Conservation (phyloP, 2,797 vertebrate genomes). For the Valencia hispanica region DNA sequence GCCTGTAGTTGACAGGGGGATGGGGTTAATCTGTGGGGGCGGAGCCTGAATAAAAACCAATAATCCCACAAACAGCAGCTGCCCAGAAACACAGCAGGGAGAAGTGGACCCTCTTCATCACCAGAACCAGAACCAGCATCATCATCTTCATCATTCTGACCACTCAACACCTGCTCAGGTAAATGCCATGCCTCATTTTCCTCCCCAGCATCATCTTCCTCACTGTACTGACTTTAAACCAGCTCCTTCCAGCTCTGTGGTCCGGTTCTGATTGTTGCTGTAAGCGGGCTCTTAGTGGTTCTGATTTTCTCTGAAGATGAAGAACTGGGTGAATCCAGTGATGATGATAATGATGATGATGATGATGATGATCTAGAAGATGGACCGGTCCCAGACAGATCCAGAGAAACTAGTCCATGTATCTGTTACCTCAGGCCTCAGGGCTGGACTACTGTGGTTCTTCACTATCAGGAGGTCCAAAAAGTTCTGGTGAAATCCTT, state of each 20-base stretch:
- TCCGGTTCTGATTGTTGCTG: background rate
- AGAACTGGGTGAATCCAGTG: too few species aligned
- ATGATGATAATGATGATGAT: too few species aligned
- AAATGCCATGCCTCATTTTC: background rate
- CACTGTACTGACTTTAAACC: background rate
- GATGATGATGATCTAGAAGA: too few species aligned
- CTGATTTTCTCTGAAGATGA: too few species aligned
- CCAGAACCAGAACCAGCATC: constrained; percentile 4
- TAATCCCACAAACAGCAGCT: constrained; percentile 54
- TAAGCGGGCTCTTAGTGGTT: too few species aligned
- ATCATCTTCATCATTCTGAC: constrained; percentile 1
- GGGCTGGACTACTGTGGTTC: too few species aligned
- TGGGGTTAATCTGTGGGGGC: constrained; percentile 51
- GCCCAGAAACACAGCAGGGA: background rate
- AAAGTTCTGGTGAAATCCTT: too few species aligned
- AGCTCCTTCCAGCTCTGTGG: too few species aligned
- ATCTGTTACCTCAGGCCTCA: too few species aligned
- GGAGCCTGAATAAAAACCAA: constrained; percentile 46
- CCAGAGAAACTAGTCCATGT: too few species aligned
- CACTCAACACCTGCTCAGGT: constrained; percentile 43
- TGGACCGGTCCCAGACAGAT: too few species aligned
- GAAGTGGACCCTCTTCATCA: background rate
- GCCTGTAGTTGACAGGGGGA: constrained; percentile 9
- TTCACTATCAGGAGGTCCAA: too few species aligned
- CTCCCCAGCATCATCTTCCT: background rate